A percentile compares a stretch with the other conserved stretches of the same genome.
These are phyloP conservation scores for Endotricha flammealis DNA, from an alignment of 2,888 invertebrate species.

Conservation along the genomic window DNA sequence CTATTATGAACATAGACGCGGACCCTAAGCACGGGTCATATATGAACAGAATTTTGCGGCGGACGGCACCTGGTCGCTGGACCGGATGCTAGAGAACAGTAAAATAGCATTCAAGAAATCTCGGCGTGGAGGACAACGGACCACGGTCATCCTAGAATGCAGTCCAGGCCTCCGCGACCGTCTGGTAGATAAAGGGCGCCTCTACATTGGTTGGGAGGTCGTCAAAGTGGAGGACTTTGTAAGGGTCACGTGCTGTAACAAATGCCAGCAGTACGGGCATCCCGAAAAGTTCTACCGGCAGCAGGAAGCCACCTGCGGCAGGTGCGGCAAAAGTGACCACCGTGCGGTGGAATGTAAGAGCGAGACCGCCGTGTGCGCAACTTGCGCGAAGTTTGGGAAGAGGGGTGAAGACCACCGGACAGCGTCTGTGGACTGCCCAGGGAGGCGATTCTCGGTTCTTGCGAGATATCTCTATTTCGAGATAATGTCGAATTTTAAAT, in stretches of 20 bases:
- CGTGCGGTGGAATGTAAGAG: slow-evolving; percentile 11
- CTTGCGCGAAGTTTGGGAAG: slow-evolving; percentile 20
- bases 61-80: neutral
- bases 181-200: neutral
- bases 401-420: slow-evolving; percentile 18
- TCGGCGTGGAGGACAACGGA: neutral
- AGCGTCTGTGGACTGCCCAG: slow-evolving; percentile 6
- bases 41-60: neutral
- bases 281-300: slow-evolving; percentile 26
- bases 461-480: too few species aligned
- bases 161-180: neutral
- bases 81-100: neutral
- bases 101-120: slow-evolving; percentile 4
- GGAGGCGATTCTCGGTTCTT: too few species aligned
- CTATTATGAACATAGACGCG: neutral
- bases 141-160: slow-evolving; percentile 7
- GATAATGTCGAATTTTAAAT: too few species aligned
- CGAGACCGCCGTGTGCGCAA: slow-evolving; percentile 15
- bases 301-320: slow-evolving; percentile 12
- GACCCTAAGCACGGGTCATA: neutral
- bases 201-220: slow-evolving; percentile 5
- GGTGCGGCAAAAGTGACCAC: slow-evolving; percentile 24
- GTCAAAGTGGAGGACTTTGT: slow-evolving; percentile 7
- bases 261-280: slow-evolving; percentile 34
- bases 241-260: slow-evolving; percentile 20